Base-by-base conservation (phyloP, 2,113 vertebrate species). In the Riparia riparia region DNA sequence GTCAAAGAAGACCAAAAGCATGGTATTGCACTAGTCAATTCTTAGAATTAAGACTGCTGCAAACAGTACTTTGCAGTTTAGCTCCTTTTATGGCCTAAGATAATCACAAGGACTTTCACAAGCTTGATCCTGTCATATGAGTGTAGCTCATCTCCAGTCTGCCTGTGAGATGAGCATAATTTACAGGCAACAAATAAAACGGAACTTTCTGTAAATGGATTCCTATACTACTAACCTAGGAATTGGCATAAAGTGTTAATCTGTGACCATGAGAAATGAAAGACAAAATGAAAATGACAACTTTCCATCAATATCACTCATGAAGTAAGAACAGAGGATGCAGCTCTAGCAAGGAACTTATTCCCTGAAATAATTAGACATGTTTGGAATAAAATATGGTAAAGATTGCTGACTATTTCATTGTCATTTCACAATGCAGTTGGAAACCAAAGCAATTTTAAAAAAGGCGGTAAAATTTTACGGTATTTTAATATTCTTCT, bases 91-190 rank as follows among this genome's bases (percentile, higher is more conserved):
- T 6, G 6, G 13, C 26, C 34, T 45, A 68, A 60, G 9, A 64
- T 10, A 84, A 71, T 12, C 14, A 64, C 1, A 56, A 51, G 14
- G 28, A 57, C 13, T 70, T 76, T 32, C 39, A 42, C 1, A n/a
- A 54, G 9, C 44, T 85, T 0, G 2, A 16, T 5, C n/a, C 0
- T 47, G 57, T 57, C 47, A 10, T 21, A 47, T 0, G 0, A n/a
- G 16, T 51, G 49, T 17, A 83, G 17, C 8, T 79, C 17, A 68
- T n/a, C 6, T 76, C 22, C 49, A 72, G 18, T 32, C 29, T 68
- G 13, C 12, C 22, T 74, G 12, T n/a, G 34, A 85, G 6, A 4
- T 22, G 11, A 90, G 25, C 13, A 20, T 18, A 42, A 79, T 64
- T 60, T 34, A 86, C 24, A 79, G 34, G 15, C 10, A 51, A 78